Conservation (phyloP, 2,113 vertebrate species). For the Dromas ardeola region DNA sequence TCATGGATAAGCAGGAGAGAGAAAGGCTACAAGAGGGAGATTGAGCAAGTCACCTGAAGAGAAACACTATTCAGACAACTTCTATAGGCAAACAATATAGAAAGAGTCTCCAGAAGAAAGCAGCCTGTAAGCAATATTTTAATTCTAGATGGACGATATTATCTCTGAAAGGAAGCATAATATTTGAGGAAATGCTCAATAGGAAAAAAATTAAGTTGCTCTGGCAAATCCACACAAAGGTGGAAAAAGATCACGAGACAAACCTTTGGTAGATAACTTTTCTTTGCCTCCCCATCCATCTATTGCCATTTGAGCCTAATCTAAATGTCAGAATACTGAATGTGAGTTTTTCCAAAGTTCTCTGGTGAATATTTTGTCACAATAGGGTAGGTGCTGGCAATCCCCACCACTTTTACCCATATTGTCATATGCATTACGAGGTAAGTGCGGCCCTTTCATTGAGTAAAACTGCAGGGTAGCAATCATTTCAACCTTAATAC, state of each 20-base stretch:
- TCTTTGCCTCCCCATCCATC: conserved; percentile 52
- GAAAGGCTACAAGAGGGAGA: neutral
- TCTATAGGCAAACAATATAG: neutral
- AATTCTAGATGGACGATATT: conserved; percentile 22
- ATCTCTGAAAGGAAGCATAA: neutral
- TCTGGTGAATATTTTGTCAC: conserved; percentile 5
- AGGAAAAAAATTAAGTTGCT: neutral
- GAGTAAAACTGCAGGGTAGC: neutral
- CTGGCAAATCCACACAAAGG: neutral
- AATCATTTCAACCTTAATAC: neutral
- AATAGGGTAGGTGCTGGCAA: neutral
- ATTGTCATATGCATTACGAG: neutral
- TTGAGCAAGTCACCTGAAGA: neutral
- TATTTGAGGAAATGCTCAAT: neutral
- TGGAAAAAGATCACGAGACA: neutral
- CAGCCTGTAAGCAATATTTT: conserved; percentile 74
- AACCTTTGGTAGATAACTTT: conserved; percentile 35
- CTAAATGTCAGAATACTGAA: conserved; percentile 54
- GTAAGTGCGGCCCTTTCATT: neutral
- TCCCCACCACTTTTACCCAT: neutral
- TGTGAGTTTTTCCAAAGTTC: conserved; percentile 51
- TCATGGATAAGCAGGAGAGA: neutral
- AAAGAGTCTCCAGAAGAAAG: conserved; percentile 15
- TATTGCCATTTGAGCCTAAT: conserved; percentile 61
- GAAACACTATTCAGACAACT: neutral